Evolutionary conservation across 2,113 vertebrate species (phyloP).

Genomic region (Propithecus coquereli): DNA sequence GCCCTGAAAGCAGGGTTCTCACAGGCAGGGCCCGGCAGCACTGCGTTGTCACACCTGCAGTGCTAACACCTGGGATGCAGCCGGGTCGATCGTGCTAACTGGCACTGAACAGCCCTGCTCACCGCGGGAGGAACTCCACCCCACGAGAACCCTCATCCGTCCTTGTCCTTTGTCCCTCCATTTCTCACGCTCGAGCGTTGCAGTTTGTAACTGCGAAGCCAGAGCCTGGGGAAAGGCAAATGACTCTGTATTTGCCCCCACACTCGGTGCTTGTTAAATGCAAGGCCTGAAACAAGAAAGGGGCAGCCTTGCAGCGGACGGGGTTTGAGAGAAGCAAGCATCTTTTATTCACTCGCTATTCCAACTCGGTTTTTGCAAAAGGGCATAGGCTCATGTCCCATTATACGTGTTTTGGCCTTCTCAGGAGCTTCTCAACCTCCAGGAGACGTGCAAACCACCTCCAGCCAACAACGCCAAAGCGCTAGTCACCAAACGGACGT

Average conservation of each 20-base stretch:
- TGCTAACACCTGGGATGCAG: background rate
- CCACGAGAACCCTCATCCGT: background rate
- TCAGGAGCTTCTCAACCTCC: background rate
- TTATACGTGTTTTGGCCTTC: background rate
- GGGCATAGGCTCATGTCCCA: background rate
- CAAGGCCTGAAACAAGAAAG: background rate
- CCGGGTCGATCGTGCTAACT: background rate
- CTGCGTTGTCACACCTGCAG: rapidly evolving
- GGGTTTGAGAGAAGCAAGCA: background rate
- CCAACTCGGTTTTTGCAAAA: background rate
- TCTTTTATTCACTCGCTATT: background rate
- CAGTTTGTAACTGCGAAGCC: background rate
- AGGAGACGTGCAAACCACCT: background rate
- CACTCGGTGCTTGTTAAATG: background rate
- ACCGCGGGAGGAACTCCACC: background rate
- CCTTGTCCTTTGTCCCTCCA: no score
- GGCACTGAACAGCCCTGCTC: background rate
- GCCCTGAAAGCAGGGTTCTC: background rate
- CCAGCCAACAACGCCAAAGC: background rate
- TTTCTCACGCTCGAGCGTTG: background rate
- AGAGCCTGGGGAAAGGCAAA: no score
- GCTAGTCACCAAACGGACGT: background rate
- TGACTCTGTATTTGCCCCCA: background rate
- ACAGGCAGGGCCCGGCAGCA: background rate
- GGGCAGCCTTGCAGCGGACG: background rate